Conservation (phyloP, 2,797 vertebrate genomes). For the Argyrosomus regius region DNA sequence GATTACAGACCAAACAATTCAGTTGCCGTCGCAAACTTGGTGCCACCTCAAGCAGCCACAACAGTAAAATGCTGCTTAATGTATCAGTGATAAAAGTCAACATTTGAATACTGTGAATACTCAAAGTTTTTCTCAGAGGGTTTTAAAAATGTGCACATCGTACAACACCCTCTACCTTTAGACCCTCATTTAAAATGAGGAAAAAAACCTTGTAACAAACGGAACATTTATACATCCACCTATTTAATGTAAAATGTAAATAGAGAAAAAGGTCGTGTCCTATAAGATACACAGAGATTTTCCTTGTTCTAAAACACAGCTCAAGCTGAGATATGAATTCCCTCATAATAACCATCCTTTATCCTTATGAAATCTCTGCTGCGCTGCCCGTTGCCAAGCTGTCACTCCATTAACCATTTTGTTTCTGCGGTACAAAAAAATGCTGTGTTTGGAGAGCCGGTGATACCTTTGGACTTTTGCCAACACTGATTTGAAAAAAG, state of each 20-base stretch:
- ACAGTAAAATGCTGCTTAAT: not conserved
- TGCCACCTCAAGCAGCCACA: not conserved
- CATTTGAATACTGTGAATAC: not conserved
- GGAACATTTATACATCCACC: not conserved
- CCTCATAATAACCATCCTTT: constrained; percentile 57
- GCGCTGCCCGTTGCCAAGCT: constrained; percentile 55
- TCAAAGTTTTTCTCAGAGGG: not conserved
- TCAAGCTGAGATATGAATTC: constrained; percentile 37
- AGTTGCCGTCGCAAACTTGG: not conserved
- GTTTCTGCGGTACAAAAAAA: constrained; percentile 44
- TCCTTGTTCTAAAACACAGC: constrained; percentile 36
- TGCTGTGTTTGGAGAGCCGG: constrained; percentile 64
- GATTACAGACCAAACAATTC: not conserved
- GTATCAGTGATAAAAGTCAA: not conserved
- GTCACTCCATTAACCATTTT: constrained; percentile 58
- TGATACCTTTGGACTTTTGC: constrained; percentile 64
- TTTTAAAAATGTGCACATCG: not conserved
- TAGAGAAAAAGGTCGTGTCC: not conserved
- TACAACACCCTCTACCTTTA: not conserved
- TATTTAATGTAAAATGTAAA: not conserved
- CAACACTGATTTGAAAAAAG: constrained; percentile 44
- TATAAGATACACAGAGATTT: not conserved
- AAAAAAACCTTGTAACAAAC: not conserved
- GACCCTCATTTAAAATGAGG: not conserved
- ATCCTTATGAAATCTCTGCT: constrained; percentile 67